Base-by-base conservation (phyloP, 37 sponge, comb jelly and placozoan genomes). In the Crambe crambe region DNA sequence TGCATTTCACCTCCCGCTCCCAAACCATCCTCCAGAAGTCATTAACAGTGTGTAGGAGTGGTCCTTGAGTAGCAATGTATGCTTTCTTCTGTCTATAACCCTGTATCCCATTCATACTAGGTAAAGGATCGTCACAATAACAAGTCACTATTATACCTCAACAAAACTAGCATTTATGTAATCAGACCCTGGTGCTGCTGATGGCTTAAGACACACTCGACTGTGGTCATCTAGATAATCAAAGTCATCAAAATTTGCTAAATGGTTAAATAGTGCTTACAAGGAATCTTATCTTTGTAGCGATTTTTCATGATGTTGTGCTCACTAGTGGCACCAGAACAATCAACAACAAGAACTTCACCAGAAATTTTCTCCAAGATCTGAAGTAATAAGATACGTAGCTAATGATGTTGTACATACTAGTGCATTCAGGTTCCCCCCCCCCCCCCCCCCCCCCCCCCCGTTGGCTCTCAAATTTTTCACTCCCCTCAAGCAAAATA, bases 21-120 rank as follows among this genome's bases (percentile, higher is more conserved):
- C 89, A 89, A 12, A 89, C 57, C 90, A 89, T 89, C 65, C 77
- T 61, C 90, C 90, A 89, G 82, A 89, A 89, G 77, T 89, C 90
- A 43, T 75, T 62, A 76, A 85, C 83, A 17, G 90, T 89, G 37
- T 47, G 8, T 40, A 37, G 41, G 25, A 89, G 78, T 2, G 90
- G 90, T 12, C 81, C 90, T 72, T 89, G 90, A 22, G 90, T 89
- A 54, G 90, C 89, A 40, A 89, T 83, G 70, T 84, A 89, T n/a
- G 71, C 80, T 30, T 58, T 42, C 0, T 42, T 76, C 42, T 62
- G 75, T 56, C 40, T 58, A 47, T 77, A 83, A 8, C 84, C 84
- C 84, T 83, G 84, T 27, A 56, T 18, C 32, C 2, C 17, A 34
- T 65, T 2, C 25, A 9, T 8, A 30, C 17, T 31, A 32, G 66